These are phyloP conservation scores for Cephonodes hylas DNA, from an alignment of 2,888 invertebrate species.

Conservation along the genomic window DNA sequence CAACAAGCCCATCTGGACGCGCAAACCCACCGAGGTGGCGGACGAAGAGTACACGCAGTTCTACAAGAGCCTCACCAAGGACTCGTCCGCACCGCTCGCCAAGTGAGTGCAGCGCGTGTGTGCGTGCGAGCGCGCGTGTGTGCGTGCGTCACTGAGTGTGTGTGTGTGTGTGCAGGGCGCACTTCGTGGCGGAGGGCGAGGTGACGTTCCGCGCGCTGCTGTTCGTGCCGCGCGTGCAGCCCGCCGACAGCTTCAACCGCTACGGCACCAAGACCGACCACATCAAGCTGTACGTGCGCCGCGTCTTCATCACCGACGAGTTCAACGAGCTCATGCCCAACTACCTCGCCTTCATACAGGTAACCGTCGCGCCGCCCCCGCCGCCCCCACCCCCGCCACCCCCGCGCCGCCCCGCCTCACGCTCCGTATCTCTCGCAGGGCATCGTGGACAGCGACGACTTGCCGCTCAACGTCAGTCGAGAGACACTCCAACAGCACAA, in stretches of 20 bases:
- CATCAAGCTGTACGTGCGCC: constrained; percentile 97
- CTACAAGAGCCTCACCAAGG: constrained; percentile 97
- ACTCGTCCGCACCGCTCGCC: constrained; percentile 89
- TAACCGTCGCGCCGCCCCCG: neutral
- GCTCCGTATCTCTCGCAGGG: constrained; percentile 82
- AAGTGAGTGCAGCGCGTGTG: constrained; percentile 56
- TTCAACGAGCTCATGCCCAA: constrained; percentile 99
- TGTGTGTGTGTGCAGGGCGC: constrained; percentile 78
- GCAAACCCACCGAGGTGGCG: constrained; percentile 91
- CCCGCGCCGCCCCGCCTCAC: neutral
- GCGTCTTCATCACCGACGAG: constrained; percentile 99
- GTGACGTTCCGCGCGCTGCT: constrained; percentile 98
- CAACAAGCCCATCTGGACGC: constrained; percentile 99
- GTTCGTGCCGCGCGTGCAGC: constrained; percentile 95
- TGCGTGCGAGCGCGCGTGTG: neutral
- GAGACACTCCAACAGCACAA: constrained; percentile 99
- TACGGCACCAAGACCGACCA: constrained; percentile 97
- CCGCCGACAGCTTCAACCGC: constrained; percentile 95
- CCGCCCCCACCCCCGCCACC: neutral
- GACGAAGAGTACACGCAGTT: constrained; percentile 97
- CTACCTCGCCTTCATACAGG: constrained; percentile 92
- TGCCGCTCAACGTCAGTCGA: constrained; percentile 98
- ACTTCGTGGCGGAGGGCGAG: constrained; percentile 99
- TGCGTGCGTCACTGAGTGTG: neutral
- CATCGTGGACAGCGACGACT: constrained; percentile 98